Evolutionary conservation across 2,888 invertebrate genomes (phyloP), one percentile per base, ranked within the genome.

Genomic region (Cenopis cana): DNA sequence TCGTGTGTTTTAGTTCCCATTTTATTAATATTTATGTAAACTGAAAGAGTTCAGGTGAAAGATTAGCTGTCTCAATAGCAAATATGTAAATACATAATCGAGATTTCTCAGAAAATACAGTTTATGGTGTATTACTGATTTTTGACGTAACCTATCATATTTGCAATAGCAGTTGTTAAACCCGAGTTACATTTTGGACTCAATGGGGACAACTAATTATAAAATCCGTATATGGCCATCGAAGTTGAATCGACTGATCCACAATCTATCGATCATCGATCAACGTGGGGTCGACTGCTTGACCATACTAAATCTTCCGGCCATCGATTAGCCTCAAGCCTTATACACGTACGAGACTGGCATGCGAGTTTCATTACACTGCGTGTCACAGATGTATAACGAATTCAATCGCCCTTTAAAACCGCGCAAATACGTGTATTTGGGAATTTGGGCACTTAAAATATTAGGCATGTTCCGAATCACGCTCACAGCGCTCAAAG

Each of bases 71-170:
- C 20, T 61, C 60, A 52, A 50, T 36, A 17, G 14, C n/a, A 29
- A 24, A n/a, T n/a, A n/a, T 9, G n/a, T 50, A 59, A n/a, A 49
- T 62, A 59, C 24, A 38, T 57, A 56, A 38, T 56, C 11, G 17
- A 52, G 17, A 33, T 54, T 46, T 52, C 50, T 36, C 29, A 24
- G 60, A 36, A 49, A 17, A 59, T 6, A 38, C 41, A 38, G n/a
- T 36, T 18, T 8, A 41, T 29, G 12, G 4, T 18, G 60, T 60
- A 12, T 29, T 60, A 60, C 41, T 29, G 29, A 46, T 29, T 18
- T 52, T 52, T 41, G 38, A 38, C 36, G 33, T 38, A 10, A 10
- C 3, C 33, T n/a, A n/a, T n/a, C 9, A 64, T 61, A 55, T 55
- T 62, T 69, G 12, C 38, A 38, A 38, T 38, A 18, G 12, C 29